These are phyloP conservation scores for Drosophila nigritarsus DNA, from an alignment of 2,888 invertebrate species.

Conservation along the genomic window DNA sequence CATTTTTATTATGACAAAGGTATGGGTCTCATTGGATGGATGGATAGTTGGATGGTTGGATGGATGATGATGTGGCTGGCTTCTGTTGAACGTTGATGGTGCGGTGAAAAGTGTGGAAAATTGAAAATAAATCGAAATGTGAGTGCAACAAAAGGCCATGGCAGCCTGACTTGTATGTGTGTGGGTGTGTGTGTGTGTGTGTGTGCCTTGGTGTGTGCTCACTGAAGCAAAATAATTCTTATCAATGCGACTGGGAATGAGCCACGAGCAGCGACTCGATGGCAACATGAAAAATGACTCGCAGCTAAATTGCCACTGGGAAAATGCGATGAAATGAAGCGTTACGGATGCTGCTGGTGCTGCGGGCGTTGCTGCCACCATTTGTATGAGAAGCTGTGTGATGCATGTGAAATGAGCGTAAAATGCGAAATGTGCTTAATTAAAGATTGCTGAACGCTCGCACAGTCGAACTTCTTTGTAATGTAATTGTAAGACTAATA, in stretches of 20 bases:
- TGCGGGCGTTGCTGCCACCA: neutral
- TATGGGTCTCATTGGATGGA: slow-evolving; percentile 42
- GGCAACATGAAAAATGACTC: slow-evolving; percentile 71
- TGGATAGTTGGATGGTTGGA: slow-evolving; percentile 43
- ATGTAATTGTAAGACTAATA: neutral
- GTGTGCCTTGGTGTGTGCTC: slow-evolving; percentile 35
- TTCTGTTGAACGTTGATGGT: slow-evolving; percentile 41
- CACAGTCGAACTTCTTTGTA: slow-evolving; percentile 15
- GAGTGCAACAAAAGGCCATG: slow-evolving; percentile 74
- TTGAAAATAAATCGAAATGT: slow-evolving; percentile 81
- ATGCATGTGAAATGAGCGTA: slow-evolving; percentile 67
- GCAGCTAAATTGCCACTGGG: slow-evolving; percentile 44
- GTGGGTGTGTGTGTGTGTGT: slow-evolving; percentile 16
- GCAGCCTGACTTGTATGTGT: neutral
- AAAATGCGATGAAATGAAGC: slow-evolving; percentile 16
- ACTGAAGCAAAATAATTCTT: slow-evolving; percentile 75
- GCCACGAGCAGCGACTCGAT: slow-evolving; percentile 27
- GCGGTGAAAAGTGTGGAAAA: slow-evolving; percentile 76
- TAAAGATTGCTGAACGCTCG: slow-evolving; percentile 38
- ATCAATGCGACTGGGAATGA: slow-evolving; percentile 59
- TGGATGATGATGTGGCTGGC: slow-evolving; percentile 21
- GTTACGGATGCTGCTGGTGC: slow-evolving; percentile 4
- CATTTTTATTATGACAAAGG: slow-evolving; percentile 78
- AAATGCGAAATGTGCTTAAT: slow-evolving; percentile 67
- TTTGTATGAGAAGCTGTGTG: slow-evolving; percentile 19